Evolutionary conservation across 2,888 invertebrate genomes (phyloP).

Genomic region (Himalopsyche japonica): DNA sequence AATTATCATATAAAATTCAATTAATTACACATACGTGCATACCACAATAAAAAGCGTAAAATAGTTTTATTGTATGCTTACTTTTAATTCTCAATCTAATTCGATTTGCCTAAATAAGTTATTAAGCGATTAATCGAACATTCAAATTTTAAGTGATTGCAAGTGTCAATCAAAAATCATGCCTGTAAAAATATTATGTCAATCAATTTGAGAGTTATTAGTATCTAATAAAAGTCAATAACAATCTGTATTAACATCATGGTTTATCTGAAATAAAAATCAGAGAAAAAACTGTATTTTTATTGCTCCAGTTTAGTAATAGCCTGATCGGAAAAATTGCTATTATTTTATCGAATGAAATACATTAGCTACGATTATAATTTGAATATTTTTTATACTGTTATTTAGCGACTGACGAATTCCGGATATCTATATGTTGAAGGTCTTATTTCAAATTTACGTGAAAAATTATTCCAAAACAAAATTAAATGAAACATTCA

Average conservation of each 20-base stretch:
- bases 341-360: too few relatives aligned
- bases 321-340: too few relatives aligned
- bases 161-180: neutral
- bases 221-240: neutral
- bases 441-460: too few relatives aligned
- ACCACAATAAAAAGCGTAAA: neutral
- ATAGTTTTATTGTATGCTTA: neutral
- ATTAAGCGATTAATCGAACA: neutral
- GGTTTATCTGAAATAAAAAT: neutral
- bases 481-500: too few relatives aligned
- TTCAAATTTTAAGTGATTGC: too few relatives aligned
- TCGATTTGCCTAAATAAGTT: neutral
- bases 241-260: neutral
- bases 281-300: neutral
- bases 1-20: neutral
- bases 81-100: neutral
- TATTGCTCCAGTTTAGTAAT: too few relatives aligned
- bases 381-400: too few relatives aligned
- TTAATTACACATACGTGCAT: neutral
- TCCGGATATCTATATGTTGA: too few relatives aligned
- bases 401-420: too few relatives aligned
- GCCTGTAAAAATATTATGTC: neutral
- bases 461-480: too few relatives aligned
- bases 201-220: neutral
- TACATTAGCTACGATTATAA: too few relatives aligned